Evolutionary conservation across 2,113 vertebrate species (phyloP).

Genomic region (Scatophagus argus): DNA sequence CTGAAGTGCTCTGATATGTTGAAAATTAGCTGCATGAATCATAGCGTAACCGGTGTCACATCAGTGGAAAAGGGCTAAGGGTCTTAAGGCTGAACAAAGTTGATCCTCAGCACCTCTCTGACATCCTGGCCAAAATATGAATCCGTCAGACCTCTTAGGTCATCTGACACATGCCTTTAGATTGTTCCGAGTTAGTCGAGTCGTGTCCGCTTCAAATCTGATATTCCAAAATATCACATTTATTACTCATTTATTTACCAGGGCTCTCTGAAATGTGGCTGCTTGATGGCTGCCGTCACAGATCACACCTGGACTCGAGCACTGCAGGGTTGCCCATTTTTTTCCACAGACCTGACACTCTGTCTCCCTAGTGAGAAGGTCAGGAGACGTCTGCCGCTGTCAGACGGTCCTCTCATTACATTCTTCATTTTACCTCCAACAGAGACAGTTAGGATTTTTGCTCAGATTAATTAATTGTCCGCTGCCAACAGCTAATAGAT

Average conservation of each 20-base stretch:
- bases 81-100: too few relatives aligned
- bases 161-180: neutral
- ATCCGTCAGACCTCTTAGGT: neutral
- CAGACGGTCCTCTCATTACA: neutral
- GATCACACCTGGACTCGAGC: neutral
- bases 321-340: neutral
- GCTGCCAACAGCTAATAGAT: too few relatives aligned
- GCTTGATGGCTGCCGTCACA: neutral
- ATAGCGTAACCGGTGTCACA: too few relatives aligned
- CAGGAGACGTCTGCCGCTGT: neutral
- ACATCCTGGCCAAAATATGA: neutral
- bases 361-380: neutral
- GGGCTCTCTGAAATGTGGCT: neutral
- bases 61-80: too few relatives aligned
- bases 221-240: too few relatives aligned
- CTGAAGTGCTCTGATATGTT: too few relatives aligned
- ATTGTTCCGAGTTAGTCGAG: too few relatives aligned
- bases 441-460: constrained; percentile 1
- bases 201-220: too few relatives aligned
- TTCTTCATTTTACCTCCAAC: neutral
- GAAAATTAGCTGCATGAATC: too few relatives aligned
- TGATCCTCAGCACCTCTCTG: too few relatives aligned
- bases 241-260: too few relatives aligned
- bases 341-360: neutral
- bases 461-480: constrained; percentile 5